phyloP scores from a whole-genome alignment of 1,140 invertebrate genomes.

The Scylla paramamosain region DNA sequence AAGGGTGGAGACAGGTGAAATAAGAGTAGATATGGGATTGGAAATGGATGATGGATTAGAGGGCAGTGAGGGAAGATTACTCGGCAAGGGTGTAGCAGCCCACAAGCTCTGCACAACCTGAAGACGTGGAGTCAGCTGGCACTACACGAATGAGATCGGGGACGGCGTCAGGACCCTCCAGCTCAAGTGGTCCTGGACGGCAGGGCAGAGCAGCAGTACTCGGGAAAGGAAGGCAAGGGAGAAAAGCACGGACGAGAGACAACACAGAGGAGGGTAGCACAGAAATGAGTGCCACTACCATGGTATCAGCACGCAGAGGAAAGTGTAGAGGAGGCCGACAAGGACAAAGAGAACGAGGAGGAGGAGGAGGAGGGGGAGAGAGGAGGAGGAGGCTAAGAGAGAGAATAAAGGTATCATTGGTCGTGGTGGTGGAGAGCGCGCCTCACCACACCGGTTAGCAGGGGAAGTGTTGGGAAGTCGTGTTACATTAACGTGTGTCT shows the following conservation, averaged over 20 bases:
- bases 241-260: background rate
- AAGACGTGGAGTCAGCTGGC: background rate
- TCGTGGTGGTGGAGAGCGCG: background rate
- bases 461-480: background rate
- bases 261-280: background rate
- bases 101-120: background rate
- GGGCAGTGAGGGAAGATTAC: background rate
- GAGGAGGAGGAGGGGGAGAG: background rate
- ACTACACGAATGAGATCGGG: background rate
- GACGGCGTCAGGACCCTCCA: background rate
- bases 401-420: background rate
- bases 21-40: background rate
- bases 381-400: too few relatives aligned
- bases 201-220: background rate
- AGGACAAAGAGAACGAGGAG: background rate
- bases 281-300: too few relatives aligned
- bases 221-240: background rate
- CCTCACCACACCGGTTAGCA: background rate
- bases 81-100: background rate
- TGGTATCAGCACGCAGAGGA: background rate
- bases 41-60: background rate
- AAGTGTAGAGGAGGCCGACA: background rate
- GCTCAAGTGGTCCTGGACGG: background rate
- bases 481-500: background rate
- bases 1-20: background rate